Evolutionary conservation across 2,797 vertebrate species (phyloP), one percentile per base, ranked within the genome.

Genomic region (Danionella dracula): DNA sequence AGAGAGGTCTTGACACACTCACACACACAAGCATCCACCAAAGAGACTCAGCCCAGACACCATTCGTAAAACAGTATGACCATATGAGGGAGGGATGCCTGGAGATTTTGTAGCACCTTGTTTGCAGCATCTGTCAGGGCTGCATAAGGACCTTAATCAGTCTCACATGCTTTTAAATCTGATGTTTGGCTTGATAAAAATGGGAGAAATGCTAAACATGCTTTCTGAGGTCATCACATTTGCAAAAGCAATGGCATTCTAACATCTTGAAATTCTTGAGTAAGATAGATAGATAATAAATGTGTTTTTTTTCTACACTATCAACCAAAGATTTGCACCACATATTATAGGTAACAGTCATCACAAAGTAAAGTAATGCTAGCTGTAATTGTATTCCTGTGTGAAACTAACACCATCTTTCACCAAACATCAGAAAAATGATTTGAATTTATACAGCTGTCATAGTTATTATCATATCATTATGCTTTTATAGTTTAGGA

Each of bases 141-240:
- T 73, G 80, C 78, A 82, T 81, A 84, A 78, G 71, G 50, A 16
- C 23, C 21, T 23, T 81, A 77, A 88, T 86, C 61, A 60, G 66
- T 79, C 73, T 78, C 85, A 86, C 74, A 78, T 88, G 83, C 71
- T 58, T 34, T 8, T 51, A 49, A 66, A 46, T 45, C 55, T 40
- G 38, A 77, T 73, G 83, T 72, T 72, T 79, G 59, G 1, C 48
- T 53, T 61, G 62, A 71, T 55, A 83, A 85, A 84, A 82, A 82
- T 79, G 72, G 73, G 75, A 81, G 71, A 81, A 76, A 85, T 85
- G 78, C 68, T 60, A 86, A 83, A 77, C 66, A 84, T 84, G 78
- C 35, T 66, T 57, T 70, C 61, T 35, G 68, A 73, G 31, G 63
- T 37, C 49, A 55, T 32, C 11, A 34, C 1, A 8, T 16, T 58